Evolutionary conservation across 2,113 vertebrate genomes (phyloP).

Genomic region (Ranitomeya imitator): DNA sequence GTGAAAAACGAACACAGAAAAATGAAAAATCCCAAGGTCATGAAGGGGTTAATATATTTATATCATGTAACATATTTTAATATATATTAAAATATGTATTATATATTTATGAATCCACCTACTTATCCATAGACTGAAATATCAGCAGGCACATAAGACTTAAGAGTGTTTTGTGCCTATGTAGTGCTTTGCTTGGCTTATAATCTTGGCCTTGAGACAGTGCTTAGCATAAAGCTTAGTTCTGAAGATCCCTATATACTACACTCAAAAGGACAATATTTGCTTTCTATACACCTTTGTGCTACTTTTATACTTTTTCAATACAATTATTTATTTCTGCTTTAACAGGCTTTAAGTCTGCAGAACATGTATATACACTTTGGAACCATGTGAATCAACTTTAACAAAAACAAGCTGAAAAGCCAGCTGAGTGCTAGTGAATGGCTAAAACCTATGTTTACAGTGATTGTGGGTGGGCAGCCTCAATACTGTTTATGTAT

Average conservation of each 20-base stretch:
- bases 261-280: background rate
- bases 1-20: no score
- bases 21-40: no score
- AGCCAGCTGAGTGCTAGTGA: slow-evolving; percentile 60
- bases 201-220: slow-evolving; percentile 24
- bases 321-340: background rate
- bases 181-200: slow-evolving; percentile 28
- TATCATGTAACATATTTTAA: background rate
- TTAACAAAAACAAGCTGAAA: slow-evolving; percentile 63
- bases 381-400: slow-evolving; percentile 62
- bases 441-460: slow-evolving; percentile 63
- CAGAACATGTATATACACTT: slow-evolving; percentile 46
- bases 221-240: slow-evolving; percentile 4
- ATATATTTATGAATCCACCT: background rate
- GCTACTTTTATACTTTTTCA: background rate
- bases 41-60: no score
- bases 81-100: no score
- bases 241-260: slow-evolving; percentile 10
- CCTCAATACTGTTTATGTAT: slow-evolving; percentile 64
- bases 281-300: background rate
- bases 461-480: slow-evolving; percentile 65
- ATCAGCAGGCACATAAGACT: background rate
- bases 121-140: background rate
- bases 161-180: background rate
- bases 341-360: accelerated